These are phyloP conservation scores for Metallyticus violacea DNA, from an alignment of 2,888 invertebrate genomes.

Conservation along the genomic window DNA sequence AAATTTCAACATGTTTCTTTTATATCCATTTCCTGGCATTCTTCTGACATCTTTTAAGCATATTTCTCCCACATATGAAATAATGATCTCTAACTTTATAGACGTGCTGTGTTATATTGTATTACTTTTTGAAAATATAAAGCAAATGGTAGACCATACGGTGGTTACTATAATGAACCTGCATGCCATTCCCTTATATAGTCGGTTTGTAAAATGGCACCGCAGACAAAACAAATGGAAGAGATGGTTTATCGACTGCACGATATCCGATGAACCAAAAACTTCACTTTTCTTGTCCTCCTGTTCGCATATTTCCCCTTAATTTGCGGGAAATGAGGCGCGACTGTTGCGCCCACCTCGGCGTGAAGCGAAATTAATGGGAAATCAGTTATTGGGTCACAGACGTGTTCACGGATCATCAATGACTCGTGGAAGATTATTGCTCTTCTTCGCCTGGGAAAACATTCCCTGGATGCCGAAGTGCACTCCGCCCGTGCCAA, in stretches of 20 bases:
- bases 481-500: not conserved
- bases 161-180: too few relatives aligned
- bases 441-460: not conserved
- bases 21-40: too few relatives aligned
- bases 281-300: not conserved
- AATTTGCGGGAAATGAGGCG: not conserved
- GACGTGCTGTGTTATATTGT: too few relatives aligned
- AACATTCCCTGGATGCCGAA: not conserved
- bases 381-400: not conserved
- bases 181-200: too few relatives aligned
- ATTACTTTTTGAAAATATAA: too few relatives aligned
- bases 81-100: too few relatives aligned
- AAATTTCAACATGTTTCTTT: too few relatives aligned
- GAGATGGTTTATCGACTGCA: too few relatives aligned
- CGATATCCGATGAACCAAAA: not conserved
- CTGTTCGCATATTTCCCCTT: not conserved
- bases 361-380: not conserved
- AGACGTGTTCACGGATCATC: not conserved
- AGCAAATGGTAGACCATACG: too few relatives aligned
- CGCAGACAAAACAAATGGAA: not conserved
- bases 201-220: not conserved
- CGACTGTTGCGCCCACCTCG: not conserved
- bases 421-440: slow-evolving; percentile 1
- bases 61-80: too few relatives aligned
- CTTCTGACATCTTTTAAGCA: too few relatives aligned